phyloP scores from a whole-genome alignment of 2,797 vertebrate species.

The Propithecus deckenii region DNA sequence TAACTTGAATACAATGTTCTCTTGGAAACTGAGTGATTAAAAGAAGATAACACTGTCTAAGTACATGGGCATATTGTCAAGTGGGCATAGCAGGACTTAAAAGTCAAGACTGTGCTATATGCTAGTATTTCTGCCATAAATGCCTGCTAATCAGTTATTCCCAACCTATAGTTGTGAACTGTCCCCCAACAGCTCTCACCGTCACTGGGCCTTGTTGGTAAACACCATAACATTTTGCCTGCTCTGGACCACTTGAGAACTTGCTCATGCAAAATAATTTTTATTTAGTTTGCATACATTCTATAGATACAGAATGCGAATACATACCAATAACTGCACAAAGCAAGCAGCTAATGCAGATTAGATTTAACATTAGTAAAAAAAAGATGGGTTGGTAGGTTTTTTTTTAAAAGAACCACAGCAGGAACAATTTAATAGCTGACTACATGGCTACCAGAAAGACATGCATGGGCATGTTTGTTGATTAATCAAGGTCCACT shows the following conservation, averaged over 20 bases:
- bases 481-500: background rate
- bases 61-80: background rate
- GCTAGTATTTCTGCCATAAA: background rate
- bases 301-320: background rate
- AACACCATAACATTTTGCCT: no score
- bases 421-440: background rate
- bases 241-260: background rate
- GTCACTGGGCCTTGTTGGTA: background rate
- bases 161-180: background rate
- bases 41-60: background rate
- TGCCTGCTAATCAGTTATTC: background rate
- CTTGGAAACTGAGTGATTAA: background rate
- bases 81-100: background rate
- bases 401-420: background rate
- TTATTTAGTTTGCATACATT: background rate
- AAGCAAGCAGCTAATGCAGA: conserved; percentile 36
- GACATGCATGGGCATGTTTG: conserved; percentile 79
- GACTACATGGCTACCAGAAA: conserved; percentile 35
- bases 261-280: background rate
- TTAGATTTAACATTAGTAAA: conserved; percentile 33
- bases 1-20: background rate
- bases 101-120: background rate
- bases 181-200: background rate
- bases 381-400: conserved; percentile 40
- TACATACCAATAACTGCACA: background rate